A percentile compares a stretch with the other conserved stretches of the same genome.
These are phyloP conservation scores for Hippoglossus stenolepis DNA, from an alignment of 2,113 vertebrate species.

Conservation along the genomic window DNA sequence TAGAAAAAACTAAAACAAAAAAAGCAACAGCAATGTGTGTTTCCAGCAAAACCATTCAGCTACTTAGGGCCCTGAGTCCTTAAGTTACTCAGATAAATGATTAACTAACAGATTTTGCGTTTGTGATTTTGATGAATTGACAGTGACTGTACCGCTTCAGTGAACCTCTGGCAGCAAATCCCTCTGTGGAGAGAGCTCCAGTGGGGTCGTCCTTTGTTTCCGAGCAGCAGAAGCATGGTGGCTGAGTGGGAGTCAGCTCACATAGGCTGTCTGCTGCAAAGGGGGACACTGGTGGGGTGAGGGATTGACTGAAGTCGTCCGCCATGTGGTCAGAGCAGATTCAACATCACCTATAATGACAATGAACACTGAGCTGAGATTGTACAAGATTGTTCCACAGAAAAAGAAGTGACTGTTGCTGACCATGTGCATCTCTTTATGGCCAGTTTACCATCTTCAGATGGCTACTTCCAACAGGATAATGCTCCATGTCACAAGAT, in stretches of 20 bases:
- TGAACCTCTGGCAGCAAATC: constrained; percentile 87
- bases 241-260: constrained; percentile 75
- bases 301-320: constrained; percentile 78
- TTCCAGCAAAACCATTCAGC: background rate
- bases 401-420: background rate
- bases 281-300: constrained; percentile 81
- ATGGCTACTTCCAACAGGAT: too few relatives aligned
- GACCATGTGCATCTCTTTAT: background rate
- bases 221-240: constrained; percentile 88
- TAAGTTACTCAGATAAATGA: background rate
- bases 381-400: background rate
- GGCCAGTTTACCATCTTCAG: background rate
- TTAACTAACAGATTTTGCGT: background rate
- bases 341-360: constrained; percentile 10
- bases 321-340: constrained; percentile 80
- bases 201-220: constrained; percentile 77
- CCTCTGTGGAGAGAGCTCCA: constrained; percentile 82
- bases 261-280: constrained; percentile 82
- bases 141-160: constrained; percentile 87
- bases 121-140: background rate
- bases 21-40: background rate
- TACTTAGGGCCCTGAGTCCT: background rate
- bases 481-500: too few relatives aligned
- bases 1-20: background rate
- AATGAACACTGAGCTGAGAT: background rate